These are phyloP conservation scores for Anisognathus igniventris DNA, from an alignment of 2,797 vertebrate genomes.

Conservation along the genomic window DNA sequence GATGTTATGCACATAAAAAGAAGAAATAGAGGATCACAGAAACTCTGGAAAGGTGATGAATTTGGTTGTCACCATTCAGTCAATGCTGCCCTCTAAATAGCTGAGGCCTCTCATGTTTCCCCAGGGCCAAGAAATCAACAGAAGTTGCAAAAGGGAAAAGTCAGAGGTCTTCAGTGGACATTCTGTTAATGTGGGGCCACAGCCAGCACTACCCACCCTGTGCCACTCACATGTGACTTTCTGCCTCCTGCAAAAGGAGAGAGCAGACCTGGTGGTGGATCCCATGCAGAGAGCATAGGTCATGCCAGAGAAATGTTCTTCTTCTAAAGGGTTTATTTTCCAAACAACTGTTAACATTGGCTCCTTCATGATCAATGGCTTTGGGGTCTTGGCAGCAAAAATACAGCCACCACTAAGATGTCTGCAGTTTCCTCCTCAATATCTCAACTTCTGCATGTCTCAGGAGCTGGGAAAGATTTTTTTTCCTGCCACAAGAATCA, in stretches of 20 bases:
- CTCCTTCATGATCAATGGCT: not conserved
- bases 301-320: not conserved
- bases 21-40: not conserved
- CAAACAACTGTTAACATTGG: accelerated
- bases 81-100: not conserved
- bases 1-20: not conserved
- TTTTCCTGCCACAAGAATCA: not conserved
- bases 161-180: not conserved
- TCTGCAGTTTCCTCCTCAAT: not conserved
- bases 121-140: not conserved
- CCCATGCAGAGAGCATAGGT: not conserved
- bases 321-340: not conserved
- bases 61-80: not conserved
- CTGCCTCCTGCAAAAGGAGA: not conserved
- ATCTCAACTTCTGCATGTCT: not conserved
- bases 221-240: not conserved
- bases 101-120: not conserved
- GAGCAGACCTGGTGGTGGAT: not conserved
- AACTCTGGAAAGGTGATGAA: not conserved
- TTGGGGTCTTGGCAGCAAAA: not conserved
- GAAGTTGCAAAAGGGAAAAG: not conserved
- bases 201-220: not conserved
- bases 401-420: not conserved
- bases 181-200: accelerated
- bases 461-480: not conserved